phyloP scores from a whole-genome alignment of 2,113 vertebrate species.

The Leptodactylus fuscus region DNA sequence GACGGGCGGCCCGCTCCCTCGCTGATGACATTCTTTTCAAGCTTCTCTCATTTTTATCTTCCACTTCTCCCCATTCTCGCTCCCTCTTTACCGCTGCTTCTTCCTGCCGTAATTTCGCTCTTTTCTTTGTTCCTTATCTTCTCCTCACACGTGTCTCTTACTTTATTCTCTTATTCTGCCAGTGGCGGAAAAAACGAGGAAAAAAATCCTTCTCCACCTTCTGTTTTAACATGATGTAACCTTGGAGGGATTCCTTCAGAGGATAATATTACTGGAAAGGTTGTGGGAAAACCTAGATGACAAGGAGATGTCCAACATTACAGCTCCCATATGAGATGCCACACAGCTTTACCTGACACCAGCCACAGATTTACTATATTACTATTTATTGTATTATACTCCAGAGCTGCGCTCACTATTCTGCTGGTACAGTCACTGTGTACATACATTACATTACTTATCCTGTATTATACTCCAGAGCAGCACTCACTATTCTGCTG shows the following conservation, averaged over 20 bases:
- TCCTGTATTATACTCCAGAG: too few relatives aligned
- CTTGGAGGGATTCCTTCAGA: neutral
- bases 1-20: neutral
- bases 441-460: too few relatives aligned
- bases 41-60: constrained; percentile 28
- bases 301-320: neutral
- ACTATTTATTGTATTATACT: too few relatives aligned
- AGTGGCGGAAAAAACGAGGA: neutral
- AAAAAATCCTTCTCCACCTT: neutral
- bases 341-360: too few relatives aligned
- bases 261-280: neutral
- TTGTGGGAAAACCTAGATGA: neutral
- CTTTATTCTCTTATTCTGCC: constrained; percentile 2
- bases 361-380: too few relatives aligned
- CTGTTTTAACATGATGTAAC: neutral
- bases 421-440: too few relatives aligned
- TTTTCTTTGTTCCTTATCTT: constrained; percentile 48
- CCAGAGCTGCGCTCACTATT: too few relatives aligned
- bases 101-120: constrained; percentile 26
- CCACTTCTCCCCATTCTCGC: neutral
- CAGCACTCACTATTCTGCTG: too few relatives aligned
- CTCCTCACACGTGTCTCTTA: constrained; percentile 24
- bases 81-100: neutral
- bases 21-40: constrained; percentile 27
- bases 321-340: neutral